Evolutionary conservation across 35 echinoderm and acorn worm genomes (phyloP).

Genomic region (Ophioderma brevispina): DNA sequence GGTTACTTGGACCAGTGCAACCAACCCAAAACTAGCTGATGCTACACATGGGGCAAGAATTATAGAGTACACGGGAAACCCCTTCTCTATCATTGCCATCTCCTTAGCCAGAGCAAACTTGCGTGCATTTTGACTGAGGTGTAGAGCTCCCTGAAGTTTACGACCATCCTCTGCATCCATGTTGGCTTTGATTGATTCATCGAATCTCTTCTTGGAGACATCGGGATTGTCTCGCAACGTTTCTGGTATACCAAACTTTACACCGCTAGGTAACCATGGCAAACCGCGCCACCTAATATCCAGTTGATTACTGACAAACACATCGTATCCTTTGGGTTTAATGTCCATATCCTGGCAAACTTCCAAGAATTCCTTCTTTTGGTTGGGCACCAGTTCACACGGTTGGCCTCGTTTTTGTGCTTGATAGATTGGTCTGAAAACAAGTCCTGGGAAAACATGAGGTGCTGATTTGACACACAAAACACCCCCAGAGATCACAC

Average conservation of each 20-base stretch:
- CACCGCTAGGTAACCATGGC: conserved; percentile 80
- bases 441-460: conserved; percentile 56
- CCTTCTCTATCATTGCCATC: conserved; percentile 40
- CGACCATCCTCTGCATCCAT: conserved; percentile 68
- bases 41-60: conserved; percentile 63
- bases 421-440: conserved; percentile 58
- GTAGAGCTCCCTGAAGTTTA: conserved; percentile 54
- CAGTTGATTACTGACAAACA: conserved; percentile 62
- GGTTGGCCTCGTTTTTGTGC: conserved; percentile 50
- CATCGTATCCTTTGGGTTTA: conserved; percentile 29
- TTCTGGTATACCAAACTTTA: conserved; percentile 78
- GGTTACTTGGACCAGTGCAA: conserved; percentile 45
- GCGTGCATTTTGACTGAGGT: conserved; percentile 61
- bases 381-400: not conserved
- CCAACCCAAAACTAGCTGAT: conserved; percentile 43
- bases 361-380: conserved; percentile 71
- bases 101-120: conserved; percentile 82
- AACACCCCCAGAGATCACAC: conserved; percentile 42
- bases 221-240: conserved; percentile 57
- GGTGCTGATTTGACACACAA: conserved; percentile 63
- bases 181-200: conserved; percentile 43
- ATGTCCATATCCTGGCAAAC: conserved; percentile 63
- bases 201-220: conserved; percentile 26
- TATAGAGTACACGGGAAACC: conserved; percentile 40
- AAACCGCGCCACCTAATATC: conserved; percentile 57